These are phyloP conservation scores for Poecilia latipinna DNA, from an alignment of 2,113 vertebrate species.

Conservation along the genomic window DNA sequence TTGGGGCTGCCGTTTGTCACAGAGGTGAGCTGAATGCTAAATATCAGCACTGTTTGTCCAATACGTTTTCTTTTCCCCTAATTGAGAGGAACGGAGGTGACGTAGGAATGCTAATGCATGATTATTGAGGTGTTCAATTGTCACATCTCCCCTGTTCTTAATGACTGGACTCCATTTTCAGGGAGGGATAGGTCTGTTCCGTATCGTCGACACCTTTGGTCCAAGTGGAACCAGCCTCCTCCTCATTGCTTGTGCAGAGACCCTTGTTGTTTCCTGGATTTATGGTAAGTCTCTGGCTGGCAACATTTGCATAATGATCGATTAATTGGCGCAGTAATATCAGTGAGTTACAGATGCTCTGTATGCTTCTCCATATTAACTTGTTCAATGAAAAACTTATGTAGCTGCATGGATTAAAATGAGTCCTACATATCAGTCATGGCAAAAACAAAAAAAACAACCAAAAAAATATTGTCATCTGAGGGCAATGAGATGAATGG, in stretches of 20 bases:
- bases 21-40: constrained; percentile 75
- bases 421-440: neutral
- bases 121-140: neutral
- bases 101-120: too few relatives aligned
- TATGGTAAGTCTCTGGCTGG: constrained; percentile 70
- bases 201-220: constrained; percentile 69
- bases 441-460: neutral
- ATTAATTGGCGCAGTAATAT: neutral
- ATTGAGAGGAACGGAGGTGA: neutral
- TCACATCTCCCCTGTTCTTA: too few relatives aligned
- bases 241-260: constrained; percentile 72
- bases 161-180: constrained; percentile 29
- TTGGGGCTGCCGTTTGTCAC: constrained; percentile 88
- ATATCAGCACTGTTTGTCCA: neutral
- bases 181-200: constrained; percentile 73
- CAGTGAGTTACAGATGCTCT: neutral
- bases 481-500: neutral
- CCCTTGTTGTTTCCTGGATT: constrained; percentile 71
- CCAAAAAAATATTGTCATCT: neutral
- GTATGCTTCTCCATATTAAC: neutral
- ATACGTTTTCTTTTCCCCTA: neutral
- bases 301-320: neutral
- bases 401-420: neutral
- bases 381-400: neutral
- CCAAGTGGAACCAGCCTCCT: constrained; percentile 65